These are phyloP conservation scores for Rhagonycha lutea DNA, from an alignment of 2,888 invertebrate genomes.

Conservation along the genomic window DNA sequence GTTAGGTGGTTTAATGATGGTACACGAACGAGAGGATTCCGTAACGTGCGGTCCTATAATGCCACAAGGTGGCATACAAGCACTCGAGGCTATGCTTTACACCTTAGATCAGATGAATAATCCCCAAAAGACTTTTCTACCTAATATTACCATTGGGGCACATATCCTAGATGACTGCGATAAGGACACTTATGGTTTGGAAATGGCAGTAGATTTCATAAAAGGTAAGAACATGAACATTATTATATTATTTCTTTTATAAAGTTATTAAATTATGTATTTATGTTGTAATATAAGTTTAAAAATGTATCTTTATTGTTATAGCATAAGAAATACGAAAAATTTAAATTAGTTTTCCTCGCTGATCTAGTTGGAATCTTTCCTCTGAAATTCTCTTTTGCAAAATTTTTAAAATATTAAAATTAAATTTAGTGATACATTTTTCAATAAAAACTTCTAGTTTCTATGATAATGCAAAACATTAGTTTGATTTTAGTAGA, in stretches of 20 bases:
- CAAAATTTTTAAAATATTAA: too few relatives aligned
- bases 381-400: too few relatives aligned
- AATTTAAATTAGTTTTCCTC: too few relatives aligned
- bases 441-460: too few relatives aligned
- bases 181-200: slow-evolving; percentile 92
- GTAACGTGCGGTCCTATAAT: slow-evolving; percentile 90
- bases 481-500: too few relatives aligned
- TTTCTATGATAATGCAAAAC: too few relatives aligned
- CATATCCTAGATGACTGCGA: slow-evolving; percentile 94
- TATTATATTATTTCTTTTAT: background rate
- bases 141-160: slow-evolving; percentile 81
- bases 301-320: too few relatives aligned
- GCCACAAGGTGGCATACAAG: slow-evolving; percentile 90
- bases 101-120: slow-evolving; percentile 82
- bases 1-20: slow-evolving; percentile 93
- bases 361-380: too few relatives aligned
- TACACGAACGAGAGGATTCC: slow-evolving; percentile 87
- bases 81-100: slow-evolving; percentile 90
- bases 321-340: too few relatives aligned
- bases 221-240: slow-evolving; percentile 71
- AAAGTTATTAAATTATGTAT: too few relatives aligned
- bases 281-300: too few relatives aligned
- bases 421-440: too few relatives aligned
- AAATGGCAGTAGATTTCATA: slow-evolving; percentile 95
- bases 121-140: slow-evolving; percentile 67